These are phyloP conservation scores for Pygmarrhopalites habei DNA, from an alignment of 1,140 invertebrate genomes.

Conservation along the genomic window DNA sequence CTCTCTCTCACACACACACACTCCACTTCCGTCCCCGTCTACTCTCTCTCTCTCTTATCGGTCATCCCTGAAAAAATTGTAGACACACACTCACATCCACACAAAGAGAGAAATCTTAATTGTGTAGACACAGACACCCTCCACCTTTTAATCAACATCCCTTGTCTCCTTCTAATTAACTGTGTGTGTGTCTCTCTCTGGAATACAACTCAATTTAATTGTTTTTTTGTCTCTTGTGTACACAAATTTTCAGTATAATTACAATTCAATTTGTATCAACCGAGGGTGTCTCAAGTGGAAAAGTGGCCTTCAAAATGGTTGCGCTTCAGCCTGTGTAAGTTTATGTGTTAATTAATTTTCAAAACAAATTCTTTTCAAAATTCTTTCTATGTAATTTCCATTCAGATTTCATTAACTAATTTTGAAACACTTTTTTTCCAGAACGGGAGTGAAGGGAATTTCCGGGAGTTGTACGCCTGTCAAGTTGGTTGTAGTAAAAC, in stretches of 20 bases:
- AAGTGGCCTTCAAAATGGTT: constrained; percentile 26
- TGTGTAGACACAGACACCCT: no score
- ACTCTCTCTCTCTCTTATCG: no score
- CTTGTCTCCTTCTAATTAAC: no score
- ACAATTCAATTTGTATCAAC: constrained; percentile 23
- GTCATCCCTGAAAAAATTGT: no score
- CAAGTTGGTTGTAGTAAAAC: constrained; percentile 36
- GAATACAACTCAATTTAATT: no score
- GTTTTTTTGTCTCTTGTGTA: no score
- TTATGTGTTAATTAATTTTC: background rate
- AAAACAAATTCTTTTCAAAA: background rate
- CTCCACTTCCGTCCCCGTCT: no score
- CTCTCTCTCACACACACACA: no score
- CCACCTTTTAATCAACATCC: no score
- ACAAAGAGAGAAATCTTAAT: no score
- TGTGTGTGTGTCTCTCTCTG: no score
- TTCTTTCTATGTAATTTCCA: background rate
- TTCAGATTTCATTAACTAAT: background rate
- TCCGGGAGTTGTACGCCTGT: constrained; percentile 29
- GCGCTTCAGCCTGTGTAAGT: constrained; percentile 33
- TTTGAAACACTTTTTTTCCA: background rate
- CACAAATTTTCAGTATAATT: constrained; percentile 23
- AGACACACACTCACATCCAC: no score
- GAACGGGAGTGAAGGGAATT: constrained; percentile 28
- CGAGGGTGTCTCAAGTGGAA: constrained; percentile 35